These are phyloP conservation scores for Acanthornis magna DNA, from an alignment of 2,797 vertebrate species.

Conservation along the genomic window DNA sequence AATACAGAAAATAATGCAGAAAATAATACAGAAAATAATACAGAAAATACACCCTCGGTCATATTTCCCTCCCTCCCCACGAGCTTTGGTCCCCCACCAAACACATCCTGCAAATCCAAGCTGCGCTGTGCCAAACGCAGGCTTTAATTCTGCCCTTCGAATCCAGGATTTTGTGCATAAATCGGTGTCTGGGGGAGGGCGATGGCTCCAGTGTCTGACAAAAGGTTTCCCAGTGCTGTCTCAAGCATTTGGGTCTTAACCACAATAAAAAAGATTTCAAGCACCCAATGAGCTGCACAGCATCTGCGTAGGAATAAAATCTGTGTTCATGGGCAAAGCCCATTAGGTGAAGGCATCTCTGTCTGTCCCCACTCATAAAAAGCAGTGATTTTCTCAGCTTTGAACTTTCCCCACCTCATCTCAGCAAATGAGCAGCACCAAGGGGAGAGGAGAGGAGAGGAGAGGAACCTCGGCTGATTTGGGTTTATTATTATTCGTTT, in stretches of 20 bases:
- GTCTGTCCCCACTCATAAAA: neutral
- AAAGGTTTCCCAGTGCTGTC: neutral
- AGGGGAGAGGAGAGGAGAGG: neutral
- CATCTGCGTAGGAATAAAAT: neutral
- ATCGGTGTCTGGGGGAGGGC: neutral
- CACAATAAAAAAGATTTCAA: neutral
- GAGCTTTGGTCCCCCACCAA: neutral
- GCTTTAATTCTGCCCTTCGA: neutral
- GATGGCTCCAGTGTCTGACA: neutral
- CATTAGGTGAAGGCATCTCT: neutral
- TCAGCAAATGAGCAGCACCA: neutral
- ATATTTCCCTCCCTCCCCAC: rapidly evolving
- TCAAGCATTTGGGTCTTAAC: neutral
- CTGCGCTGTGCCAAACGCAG: neutral
- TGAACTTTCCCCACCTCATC: neutral
- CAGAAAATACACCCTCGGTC: neutral
- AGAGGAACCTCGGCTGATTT: neutral
- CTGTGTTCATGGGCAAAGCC: neutral
- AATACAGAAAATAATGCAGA: too few species aligned
- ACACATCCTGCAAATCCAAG: neutral
- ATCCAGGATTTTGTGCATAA: neutral
- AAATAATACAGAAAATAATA: too few species aligned
- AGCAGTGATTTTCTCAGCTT: neutral
- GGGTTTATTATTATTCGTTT: neutral
- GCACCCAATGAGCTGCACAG: neutral